Evolutionary conservation across 1,140 invertebrate genomes (phyloP).

Genomic region (Papilio aristodemus): DNA sequence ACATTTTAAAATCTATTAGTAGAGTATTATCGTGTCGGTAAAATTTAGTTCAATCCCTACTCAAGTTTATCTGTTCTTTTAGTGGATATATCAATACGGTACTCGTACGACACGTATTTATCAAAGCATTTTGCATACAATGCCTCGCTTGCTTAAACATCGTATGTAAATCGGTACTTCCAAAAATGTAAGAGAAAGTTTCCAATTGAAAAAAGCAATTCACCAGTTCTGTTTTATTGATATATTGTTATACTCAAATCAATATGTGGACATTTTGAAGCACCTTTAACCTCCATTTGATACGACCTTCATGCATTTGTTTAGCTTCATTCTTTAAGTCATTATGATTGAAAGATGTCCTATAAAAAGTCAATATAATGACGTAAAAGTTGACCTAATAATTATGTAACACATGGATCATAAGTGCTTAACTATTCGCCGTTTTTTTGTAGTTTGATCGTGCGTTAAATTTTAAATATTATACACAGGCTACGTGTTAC

Average conservation of each 20-base stretch:
- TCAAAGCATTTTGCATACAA: constrained; percentile 31
- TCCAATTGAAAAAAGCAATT: constrained; percentile 5
- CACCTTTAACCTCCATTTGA: too few relatives aligned
- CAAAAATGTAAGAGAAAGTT: constrained; percentile 28
- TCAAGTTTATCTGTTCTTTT: constrained; percentile 23
- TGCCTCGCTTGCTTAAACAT: constrained; percentile 16
- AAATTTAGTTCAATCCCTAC: constrained; percentile 28
- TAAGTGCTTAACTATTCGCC: too few relatives aligned
- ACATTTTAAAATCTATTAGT: not conserved
- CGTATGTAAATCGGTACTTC: constrained; percentile 20
- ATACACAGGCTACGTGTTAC: too few relatives aligned
- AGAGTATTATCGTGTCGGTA: not conserved
- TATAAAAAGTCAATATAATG: too few relatives aligned
- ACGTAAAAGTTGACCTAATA: too few relatives aligned
- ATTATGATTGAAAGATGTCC: too few relatives aligned
- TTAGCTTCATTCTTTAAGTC: too few relatives aligned
- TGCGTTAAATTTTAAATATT: too few relatives aligned
- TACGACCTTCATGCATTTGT: too few relatives aligned
- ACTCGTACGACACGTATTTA: constrained; percentile 6
- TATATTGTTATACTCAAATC: not conserved
- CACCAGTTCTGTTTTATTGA: constrained; percentile 9
- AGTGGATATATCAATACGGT: constrained; percentile 29
- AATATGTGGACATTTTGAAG: not conserved
- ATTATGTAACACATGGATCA: too few relatives aligned
- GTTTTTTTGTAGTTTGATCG: too few relatives aligned